Conservation (phyloP, 2,113 vertebrate species). For the Melanerpes formicivorus region DNA sequence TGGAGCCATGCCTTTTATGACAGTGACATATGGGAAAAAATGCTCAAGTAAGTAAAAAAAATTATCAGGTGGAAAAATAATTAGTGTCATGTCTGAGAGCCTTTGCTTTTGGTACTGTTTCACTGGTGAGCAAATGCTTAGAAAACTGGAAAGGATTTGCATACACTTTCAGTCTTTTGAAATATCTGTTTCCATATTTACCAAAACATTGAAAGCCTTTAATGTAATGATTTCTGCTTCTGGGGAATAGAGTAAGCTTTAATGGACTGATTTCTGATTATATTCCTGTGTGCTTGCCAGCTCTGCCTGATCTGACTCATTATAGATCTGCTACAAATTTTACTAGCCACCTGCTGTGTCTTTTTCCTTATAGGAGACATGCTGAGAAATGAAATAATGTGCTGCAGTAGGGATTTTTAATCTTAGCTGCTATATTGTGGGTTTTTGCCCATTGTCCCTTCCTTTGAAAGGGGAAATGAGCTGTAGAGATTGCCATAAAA, state of each 20-base stretch:
- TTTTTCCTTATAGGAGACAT: neutral
- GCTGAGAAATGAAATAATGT: neutral
- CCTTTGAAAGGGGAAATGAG: neutral
- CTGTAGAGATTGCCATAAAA: neutral
- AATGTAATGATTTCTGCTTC: constrained; percentile 27
- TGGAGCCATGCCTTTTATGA: constrained; percentile 98
- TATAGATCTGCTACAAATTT: constrained; percentile 10
- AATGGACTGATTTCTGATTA: constrained; percentile 25
- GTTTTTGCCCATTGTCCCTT: neutral
- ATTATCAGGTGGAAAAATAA: neutral
- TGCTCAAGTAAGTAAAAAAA: constrained; percentile 89
- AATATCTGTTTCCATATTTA: neutral
- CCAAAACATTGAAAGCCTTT: neutral
- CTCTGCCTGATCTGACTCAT: constrained; percentile 16
- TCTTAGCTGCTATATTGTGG: neutral
- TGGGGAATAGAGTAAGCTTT: constrained; percentile 28
- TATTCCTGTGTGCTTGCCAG: neutral
- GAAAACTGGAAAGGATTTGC: neutral
- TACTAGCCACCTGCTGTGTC: constrained; percentile 9
- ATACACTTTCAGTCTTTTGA: neutral
- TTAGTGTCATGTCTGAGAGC: neutral
- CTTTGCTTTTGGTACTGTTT: neutral
- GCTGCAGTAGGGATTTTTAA: neutral
- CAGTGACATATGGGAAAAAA: constrained; percentile 93
- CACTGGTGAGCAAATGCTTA: neutral